A percentile compares a stretch with the other conserved stretches of the same genome.
These are phyloP conservation scores for Caenorhabditis wallacei DNA, from an alignment of 2,888 invertebrate species.

Conservation along the genomic window DNA sequence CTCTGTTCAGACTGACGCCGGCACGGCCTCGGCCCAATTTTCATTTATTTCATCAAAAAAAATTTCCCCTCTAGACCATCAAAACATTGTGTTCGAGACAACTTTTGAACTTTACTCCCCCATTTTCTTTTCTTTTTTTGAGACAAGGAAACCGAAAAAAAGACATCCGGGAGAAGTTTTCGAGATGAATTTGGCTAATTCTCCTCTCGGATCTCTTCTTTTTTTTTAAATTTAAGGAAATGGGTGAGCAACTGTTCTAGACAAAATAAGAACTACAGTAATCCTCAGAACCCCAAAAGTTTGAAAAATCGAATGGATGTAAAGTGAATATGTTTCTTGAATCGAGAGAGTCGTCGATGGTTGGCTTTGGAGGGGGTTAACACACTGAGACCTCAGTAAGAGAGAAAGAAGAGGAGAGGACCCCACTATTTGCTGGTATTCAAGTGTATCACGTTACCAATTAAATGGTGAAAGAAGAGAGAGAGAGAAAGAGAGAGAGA, in stretches of 20 bases:
- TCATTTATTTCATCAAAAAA: too few relatives aligned
- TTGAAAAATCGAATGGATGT: constrained; percentile 12
- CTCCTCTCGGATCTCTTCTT: constrained; percentile 2
- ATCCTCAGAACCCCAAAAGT: neutral
- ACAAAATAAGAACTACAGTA: too few relatives aligned
- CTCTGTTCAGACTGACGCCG: too few relatives aligned
- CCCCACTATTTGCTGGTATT: constrained; percentile 64
- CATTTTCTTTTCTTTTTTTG: constrained; percentile 6
- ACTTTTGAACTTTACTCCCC: constrained; percentile 38
- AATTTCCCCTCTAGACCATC: too few relatives aligned
- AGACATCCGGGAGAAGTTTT: constrained; percentile 24
- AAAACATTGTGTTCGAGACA: constrained; percentile 23
- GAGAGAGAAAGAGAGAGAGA: constrained; percentile 5
- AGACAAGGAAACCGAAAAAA: constrained; percentile 2
- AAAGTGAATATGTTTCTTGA: constrained; percentile 20
- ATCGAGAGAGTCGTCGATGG: constrained; percentile 1
- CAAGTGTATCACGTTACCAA: constrained; percentile 66
- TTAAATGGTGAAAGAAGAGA: constrained; percentile 47
- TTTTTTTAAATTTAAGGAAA: neutral
- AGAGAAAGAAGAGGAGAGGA: constrained; percentile 17
- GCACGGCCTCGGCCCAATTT: too few relatives aligned
- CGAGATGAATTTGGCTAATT: constrained; percentile 23
- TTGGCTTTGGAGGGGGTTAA: constrained; percentile 9
- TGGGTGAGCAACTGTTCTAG: neutral
- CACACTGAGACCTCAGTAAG: constrained; percentile 7